Evolutionary conservation across 2,113 vertebrate genomes (phyloP).

Genomic region (Ptychochromis oligacanthus): DNA sequence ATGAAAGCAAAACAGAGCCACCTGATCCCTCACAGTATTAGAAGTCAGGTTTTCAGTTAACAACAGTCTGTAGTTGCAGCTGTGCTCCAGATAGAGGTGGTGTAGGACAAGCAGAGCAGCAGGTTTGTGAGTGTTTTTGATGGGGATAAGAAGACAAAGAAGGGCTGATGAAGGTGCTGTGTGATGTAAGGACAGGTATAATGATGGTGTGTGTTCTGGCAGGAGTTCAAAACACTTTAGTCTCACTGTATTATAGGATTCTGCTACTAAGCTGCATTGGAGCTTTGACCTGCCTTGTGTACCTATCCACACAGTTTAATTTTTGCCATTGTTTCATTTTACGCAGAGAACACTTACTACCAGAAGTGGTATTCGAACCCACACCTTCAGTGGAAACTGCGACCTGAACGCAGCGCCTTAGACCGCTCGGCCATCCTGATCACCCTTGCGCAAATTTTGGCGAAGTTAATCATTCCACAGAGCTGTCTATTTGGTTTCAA

Average conservation of each 20-base stretch:
- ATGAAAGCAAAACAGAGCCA: no score
- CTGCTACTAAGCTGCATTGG: background rate
- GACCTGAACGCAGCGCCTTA: slow-evolving; percentile 80
- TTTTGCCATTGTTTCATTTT: no score
- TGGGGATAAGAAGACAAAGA: background rate
- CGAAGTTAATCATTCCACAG: no score
- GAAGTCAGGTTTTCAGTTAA: no score
- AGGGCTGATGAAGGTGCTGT: accelerated
- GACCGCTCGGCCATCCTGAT: slow-evolving; percentile 79
- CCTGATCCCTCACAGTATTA: no score
- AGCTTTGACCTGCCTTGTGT: slow-evolving; percentile 16
- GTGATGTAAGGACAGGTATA: accelerated
- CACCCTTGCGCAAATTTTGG: no score
- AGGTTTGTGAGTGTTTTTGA: background rate
- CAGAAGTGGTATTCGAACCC: slow-evolving; percentile 81
- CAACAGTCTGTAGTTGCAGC: background rate
- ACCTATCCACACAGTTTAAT: no score
- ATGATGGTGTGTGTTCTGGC: accelerated
- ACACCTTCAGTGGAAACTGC: slow-evolving; percentile 79
- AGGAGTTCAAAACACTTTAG: slow-evolving; percentile 65
- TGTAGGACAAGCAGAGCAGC: background rate
- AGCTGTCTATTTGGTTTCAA: no score
- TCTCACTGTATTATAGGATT: slow-evolving; percentile 77
- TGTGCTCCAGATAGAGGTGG: slow-evolving; percentile 36
- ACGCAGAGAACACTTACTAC: no score